Evolutionary conservation across 2,113 vertebrate genomes (phyloP).

Genomic region (Poicephalus meyeri): DNA sequence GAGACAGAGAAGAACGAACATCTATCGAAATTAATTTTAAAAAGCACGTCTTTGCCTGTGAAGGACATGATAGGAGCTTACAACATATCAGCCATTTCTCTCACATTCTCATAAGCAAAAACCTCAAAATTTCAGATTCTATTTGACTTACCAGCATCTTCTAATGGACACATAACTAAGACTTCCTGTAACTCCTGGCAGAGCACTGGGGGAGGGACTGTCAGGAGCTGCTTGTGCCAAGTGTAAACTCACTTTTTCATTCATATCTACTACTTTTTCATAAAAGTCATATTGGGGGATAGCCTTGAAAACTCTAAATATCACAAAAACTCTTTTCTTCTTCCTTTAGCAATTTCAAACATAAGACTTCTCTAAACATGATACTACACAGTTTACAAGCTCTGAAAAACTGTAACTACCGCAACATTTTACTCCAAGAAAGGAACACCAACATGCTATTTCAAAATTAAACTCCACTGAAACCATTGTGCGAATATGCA

Average conservation of each 20-base stretch:
- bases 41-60: not conserved
- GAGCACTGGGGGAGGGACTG: not conserved
- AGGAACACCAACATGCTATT: not conserved
- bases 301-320: not conserved
- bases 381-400: not conserved
- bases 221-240: not conserved
- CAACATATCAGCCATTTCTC: not conserved
- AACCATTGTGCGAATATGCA: not conserved
- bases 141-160: not conserved
- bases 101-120: not conserved
- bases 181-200: not conserved
- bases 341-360: not conserved
- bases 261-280: not conserved
- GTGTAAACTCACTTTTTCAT: not conserved
- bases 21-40: not conserved
- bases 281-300: not conserved
- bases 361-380: not conserved
- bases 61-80: not conserved
- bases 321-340: not conserved
- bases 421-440: not conserved
- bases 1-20: not conserved
- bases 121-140: not conserved
- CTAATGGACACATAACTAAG: not conserved
- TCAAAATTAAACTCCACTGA: not conserved
- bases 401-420: not conserved